Base-by-base conservation (phyloP, 2,797 vertebrate genomes). In the Pangasius djambal region DNA sequence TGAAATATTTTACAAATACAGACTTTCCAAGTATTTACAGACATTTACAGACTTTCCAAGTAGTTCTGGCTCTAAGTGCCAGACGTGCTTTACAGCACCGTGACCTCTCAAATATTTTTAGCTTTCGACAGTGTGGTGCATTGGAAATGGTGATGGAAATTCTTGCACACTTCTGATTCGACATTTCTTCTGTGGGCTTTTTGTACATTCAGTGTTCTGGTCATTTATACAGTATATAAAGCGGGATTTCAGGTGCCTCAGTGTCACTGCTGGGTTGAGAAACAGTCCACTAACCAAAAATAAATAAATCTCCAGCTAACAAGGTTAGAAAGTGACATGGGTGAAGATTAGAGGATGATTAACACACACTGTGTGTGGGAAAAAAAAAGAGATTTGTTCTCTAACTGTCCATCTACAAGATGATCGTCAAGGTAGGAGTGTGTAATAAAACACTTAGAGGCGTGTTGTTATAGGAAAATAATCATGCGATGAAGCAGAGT, bases 101-200 rank as follows among this genome's bases (percentile, higher is more conserved):
- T 63, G 67, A 57, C 57, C 9, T 72, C 28, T 61, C 34, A 0
- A 83, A 65, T 87, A 25, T 78, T 59, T 61, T 44, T 40, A 10
- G 34, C 37, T 50, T 88, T 55, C 4, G 50, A 75, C 12, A 40
- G 13, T 28, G 61, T 5, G 37, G 82, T 61, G 50, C 28, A 37
- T 55, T 52, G 25, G 74, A 74, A 88, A 74, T 48, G n/a, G 61
- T 5, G 83, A 69, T 65, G 72, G 63, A 79, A 67, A 87, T 85
- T 65, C 65, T 20, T 18, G 55, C 55, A 57, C 55, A 20, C 18
- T 57, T 57, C 55, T 61, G 57, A 84, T 44, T 6, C 44, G 44
- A 44, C 44, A 7, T 84, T 44, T 57, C 16, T 5, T 57, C 55
- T 57, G 55, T 57, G 55, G 55, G 55, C 16, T 57, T 57, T 57